phyloP scores from a whole-genome alignment of 1,140 invertebrate genomes.

The Grapholita molesta region DNA sequence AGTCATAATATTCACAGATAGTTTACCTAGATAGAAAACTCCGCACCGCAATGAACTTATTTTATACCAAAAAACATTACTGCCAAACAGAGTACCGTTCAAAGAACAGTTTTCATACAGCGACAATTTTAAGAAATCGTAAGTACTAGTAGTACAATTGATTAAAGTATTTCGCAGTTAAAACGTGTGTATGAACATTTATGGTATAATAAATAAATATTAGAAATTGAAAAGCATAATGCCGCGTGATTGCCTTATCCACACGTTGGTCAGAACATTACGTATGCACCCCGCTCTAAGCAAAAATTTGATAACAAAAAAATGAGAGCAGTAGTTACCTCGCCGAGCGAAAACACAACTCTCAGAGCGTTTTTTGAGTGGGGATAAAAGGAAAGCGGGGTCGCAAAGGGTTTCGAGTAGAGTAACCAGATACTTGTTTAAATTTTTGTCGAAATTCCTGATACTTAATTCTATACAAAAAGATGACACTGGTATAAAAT shows the following conservation, averaged over 20 bases:
- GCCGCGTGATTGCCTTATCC: background rate
- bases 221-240: background rate
- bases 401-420: conserved; percentile 26
- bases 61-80: no score
- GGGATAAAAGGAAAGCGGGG: conserved; percentile 66
- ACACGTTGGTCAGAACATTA: background rate
- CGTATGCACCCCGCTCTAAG: conserved; percentile 34
- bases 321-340: conserved; percentile 62
- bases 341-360: conserved; percentile 51
- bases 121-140: no score
- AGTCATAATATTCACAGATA: no score
- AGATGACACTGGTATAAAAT: no score
- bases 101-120: no score
- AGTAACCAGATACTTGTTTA: background rate
- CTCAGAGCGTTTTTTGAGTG: conserved; percentile 65
- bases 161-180: no score
- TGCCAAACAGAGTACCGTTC: no score
- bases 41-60: no score
- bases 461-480: no score
- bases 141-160: no score
- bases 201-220: background rate
- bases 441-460: background rate
- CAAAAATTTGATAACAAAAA: conserved; percentile 58
- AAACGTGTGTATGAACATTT: no score
- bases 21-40: no score